Percentiles rank a stretch among this genome's conserved stretches.
phyloP scores from a whole-genome alignment of 2,888 invertebrate species.

The Heliconius erato region DNA sequence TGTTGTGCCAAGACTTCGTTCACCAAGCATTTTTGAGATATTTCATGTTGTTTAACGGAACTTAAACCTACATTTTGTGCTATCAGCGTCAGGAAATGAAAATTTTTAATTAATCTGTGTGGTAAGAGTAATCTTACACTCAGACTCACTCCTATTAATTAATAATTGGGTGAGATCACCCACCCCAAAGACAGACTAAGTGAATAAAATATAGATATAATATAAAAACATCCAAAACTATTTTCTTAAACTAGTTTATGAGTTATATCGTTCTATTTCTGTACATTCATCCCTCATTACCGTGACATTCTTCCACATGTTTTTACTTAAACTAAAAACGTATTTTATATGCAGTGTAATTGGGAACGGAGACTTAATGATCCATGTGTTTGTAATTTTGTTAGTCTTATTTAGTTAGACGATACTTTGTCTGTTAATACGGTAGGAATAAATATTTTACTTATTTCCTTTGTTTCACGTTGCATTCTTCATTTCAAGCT shows the following conservation, averaged over 20 bases:
- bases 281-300: conserved; percentile 17
- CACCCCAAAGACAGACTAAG: not conserved
- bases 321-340: conserved; percentile 49
- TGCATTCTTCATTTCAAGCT: not conserved
- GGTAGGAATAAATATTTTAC: conserved; percentile 22
- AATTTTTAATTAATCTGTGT: not conserved
- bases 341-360: conserved; percentile 46
- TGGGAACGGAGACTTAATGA: conserved; percentile 44
- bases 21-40: not conserved
- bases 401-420: conserved; percentile 40
- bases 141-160: too few species aligned
- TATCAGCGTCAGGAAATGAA: not conserved
- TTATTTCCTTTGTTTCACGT: not conserved
- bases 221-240: not conserved
- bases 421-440: conserved; percentile 40
- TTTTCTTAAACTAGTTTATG: not conserved
- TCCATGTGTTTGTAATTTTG: conserved; percentile 52
- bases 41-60: not conserved
- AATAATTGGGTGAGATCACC: not conserved
- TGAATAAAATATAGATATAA: too few species aligned
- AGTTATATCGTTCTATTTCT: conserved; percentile 20
- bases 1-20: too few species aligned
- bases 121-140: not conserved
- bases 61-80: not conserved
- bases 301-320: conserved; percentile 47